phyloP scores from a whole-genome alignment of 2,888 invertebrate genomes.

The Latrodectus elegans region DNA sequence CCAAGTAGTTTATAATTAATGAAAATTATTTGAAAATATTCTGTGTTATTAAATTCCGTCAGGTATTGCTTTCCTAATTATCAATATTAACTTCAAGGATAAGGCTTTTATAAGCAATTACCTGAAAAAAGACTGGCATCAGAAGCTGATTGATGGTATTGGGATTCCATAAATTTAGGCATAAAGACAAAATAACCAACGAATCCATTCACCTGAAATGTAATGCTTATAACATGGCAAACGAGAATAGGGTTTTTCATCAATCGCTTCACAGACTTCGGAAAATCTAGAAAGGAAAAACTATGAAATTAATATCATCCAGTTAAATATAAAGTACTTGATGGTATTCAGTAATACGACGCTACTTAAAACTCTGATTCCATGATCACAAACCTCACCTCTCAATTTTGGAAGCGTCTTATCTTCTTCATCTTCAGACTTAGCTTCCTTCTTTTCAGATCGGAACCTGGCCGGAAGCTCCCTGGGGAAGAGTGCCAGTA shows the following conservation, averaged over 20 bases:
- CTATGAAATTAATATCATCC: neutral
- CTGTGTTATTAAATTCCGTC: too few species aligned
- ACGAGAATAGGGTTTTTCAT: constrained; percentile 70
- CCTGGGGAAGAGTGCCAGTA: constrained; percentile 71
- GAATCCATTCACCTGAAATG: constrained; percentile 71
- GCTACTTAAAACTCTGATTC: too few species aligned
- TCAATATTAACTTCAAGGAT: too few species aligned
- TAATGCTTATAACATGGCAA: constrained; percentile 70
- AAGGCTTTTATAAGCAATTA: neutral
- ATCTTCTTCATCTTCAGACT: constrained; percentile 38
- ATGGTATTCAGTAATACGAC: too few species aligned
- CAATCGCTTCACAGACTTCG: constrained; percentile 65
- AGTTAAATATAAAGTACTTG: too few species aligned
- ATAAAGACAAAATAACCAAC: constrained; percentile 71
- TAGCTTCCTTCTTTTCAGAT: constrained; percentile 40
- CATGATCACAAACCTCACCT: constrained; percentile 6
- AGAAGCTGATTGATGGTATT: constrained; percentile 71
- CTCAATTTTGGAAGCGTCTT: constrained; percentile 55
- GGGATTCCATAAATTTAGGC: constrained; percentile 72
- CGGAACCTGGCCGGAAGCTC: constrained; percentile 66
- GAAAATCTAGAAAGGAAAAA: constrained; percentile 61
- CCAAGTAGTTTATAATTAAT: too few species aligned
- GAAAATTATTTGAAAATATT: too few species aligned
- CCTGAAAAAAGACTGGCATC: constrained; percentile 71
- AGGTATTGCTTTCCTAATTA: too few species aligned